phyloP scores from a whole-genome alignment of 1,140 invertebrate genomes.

The Plutomurus gul region DNA sequence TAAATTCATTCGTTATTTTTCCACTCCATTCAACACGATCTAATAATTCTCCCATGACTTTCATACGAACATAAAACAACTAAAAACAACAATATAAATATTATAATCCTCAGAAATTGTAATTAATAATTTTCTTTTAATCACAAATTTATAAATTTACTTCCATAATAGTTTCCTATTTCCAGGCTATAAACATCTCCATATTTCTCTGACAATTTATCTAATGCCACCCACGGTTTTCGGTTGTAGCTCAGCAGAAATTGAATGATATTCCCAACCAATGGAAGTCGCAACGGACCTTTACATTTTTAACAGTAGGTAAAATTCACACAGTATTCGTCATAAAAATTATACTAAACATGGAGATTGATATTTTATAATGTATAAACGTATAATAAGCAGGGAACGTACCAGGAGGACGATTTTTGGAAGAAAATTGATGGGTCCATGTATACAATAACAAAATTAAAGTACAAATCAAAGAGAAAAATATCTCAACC shows the following conservation, averaged over 20 bases:
- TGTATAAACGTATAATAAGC: no score
- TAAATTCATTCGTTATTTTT: conserved; percentile 23
- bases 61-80: not conserved
- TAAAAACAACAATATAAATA: not conserved
- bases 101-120: not conserved
- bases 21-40: conserved; percentile 11
- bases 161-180: conserved; percentile 9
- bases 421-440: no score
- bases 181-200: conserved; percentile 21
- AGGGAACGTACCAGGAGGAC: no score
- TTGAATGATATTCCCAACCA: not conserved
- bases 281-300: not conserved
- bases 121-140: not conserved
- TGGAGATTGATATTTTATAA: not conserved
- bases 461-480: no score
- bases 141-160: not conserved
- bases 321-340: not conserved
- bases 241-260: not conserved
- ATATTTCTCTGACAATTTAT: not conserved
- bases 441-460: no score
- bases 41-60: not conserved
- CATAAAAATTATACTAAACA: not conserved
- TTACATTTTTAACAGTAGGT: not conserved
- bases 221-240: conserved; percentile 17
- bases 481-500: no score